Evolutionary conservation across 2,113 vertebrate species (phyloP), one percentile per base, ranked within the genome.

Genomic region (Rhinolophus ferrumequinum): DNA sequence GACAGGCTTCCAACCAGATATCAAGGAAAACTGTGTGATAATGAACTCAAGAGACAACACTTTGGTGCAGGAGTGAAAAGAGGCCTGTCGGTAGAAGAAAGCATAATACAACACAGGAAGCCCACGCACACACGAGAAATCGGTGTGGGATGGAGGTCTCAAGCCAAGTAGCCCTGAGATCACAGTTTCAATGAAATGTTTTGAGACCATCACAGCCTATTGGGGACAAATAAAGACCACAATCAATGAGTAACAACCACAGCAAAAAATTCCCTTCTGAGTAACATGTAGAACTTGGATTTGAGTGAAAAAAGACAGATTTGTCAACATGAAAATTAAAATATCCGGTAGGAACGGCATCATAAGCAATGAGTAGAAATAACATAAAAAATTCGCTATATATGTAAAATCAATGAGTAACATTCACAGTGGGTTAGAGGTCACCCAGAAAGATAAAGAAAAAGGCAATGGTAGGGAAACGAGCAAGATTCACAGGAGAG

Each of bases 1-100:
- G 38, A 60, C 6, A 15, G 28, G 15, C 10, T 70, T 33, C 35
- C 26, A 30, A 6, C 0, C 35, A 50, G 92, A n/a, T 0, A 14
- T 6, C 3, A 10, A 9, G 62, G 3, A 24, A 16, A 15, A n/a
- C 22, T 12, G 12, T 6, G 2, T 6, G 9, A 9, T 2, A 13
- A 33, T 3, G 33, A 4, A 3, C 24, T 76, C 60, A 35, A 38
- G 22, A 66, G 22, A 33, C 3, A 9, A 1, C 9, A 80, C 0
- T 0, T 5, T 19, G 19, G 13, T 35, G 4, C 7, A 1, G 12
- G 47, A 33, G 4, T 41, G 3, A 60, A 60, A 47, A 16, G 2
- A 60, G 50, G 33, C 28, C 9, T 0, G 3, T 28, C 76, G 35
- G 4, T 6, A 60, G 83, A 21, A 24, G 50, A 41, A 35, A 50